phyloP scores from a whole-genome alignment of 2,797 vertebrate genomes.

The Denticeps clupeoides region DNA sequence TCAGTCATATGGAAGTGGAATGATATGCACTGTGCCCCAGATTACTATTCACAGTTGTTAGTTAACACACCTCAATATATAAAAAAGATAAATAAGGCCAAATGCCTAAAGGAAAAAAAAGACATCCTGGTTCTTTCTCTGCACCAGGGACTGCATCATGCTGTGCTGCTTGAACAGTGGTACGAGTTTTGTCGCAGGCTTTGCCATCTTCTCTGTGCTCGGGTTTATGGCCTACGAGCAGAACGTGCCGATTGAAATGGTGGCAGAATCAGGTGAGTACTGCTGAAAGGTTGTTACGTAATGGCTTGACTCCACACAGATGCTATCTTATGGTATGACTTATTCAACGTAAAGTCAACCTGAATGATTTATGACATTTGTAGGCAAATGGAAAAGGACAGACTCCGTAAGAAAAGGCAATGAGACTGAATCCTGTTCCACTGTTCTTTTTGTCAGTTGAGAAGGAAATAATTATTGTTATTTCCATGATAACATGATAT shows the following conservation, averaged over 20 bases:
- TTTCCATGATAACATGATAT: too few relatives aligned
- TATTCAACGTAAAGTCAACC: slow-evolving; percentile 41
- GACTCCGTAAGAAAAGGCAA: too few relatives aligned
- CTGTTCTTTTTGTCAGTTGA: neutral
- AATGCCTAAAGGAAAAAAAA: too few relatives aligned
- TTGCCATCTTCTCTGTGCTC: slow-evolving; percentile 97
- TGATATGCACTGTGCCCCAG: too few relatives aligned
- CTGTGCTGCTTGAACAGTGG: slow-evolving; percentile 97
- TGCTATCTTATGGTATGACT: slow-evolving; percentile 39
- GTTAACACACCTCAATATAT: too few relatives aligned
- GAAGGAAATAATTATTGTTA: neutral
- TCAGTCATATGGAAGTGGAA: too few relatives aligned
- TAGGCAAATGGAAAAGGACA: too few relatives aligned
- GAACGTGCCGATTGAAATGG: slow-evolving; percentile 89
- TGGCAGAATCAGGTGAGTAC: slow-evolving; percentile 89
- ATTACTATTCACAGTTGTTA: too few relatives aligned
- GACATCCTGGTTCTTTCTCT: slow-evolving; percentile 1
- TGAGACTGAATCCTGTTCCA: neutral
- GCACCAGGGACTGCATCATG: slow-evolving; percentile 87
- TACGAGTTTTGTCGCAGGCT: slow-evolving; percentile 94
- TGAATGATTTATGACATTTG: slow-evolving; percentile 52
- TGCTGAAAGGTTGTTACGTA: slow-evolving; percentile 31
- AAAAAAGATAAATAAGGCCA: too few relatives aligned
- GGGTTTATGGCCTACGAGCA: slow-evolving; percentile 98
- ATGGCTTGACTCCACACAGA: slow-evolving; percentile 25